phyloP scores from a whole-genome alignment of 53 echinoderm and acorn worm genomes.

The Crossaster papposus region DNA sequence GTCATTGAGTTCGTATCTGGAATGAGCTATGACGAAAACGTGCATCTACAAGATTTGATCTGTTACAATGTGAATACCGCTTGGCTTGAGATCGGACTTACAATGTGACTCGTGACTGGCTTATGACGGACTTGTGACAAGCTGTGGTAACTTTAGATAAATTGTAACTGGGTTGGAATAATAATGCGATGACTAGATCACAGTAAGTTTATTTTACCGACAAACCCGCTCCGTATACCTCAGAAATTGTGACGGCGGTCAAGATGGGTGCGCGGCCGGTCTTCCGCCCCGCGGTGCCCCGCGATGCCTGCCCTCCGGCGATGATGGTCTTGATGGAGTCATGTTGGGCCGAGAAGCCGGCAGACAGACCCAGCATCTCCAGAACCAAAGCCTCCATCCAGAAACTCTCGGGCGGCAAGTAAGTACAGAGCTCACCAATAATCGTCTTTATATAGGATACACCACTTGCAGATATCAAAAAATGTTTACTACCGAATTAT shows the following conservation, averaged over 20 bases:
- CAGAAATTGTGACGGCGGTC: slow-evolving; percentile 69
- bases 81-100: background rate
- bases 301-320: slow-evolving; percentile 30
- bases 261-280: slow-evolving; percentile 61
- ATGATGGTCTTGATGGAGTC: slow-evolving; percentile 67
- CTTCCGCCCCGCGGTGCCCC: slow-evolving; percentile 69
- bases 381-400: slow-evolving; percentile 55
- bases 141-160: no score
- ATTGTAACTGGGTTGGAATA: no score
- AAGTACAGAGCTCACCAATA: background rate
- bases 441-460: no score
- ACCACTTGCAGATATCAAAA: no score
- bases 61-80: no score
- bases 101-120: background rate
- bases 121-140: no score
- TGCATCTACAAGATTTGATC: no score
- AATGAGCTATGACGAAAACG: no score
- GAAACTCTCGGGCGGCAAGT: slow-evolving; percentile 57
- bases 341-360: slow-evolving; percentile 80
- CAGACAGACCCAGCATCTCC: slow-evolving; percentile 66
- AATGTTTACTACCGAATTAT: no score
- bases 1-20: no score
- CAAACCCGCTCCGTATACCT: background rate
- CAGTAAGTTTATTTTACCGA: background rate
- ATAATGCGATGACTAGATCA: no score